phyloP scores from a whole-genome alignment of 2,888 invertebrate species.

The Diplazon laetatorius region DNA sequence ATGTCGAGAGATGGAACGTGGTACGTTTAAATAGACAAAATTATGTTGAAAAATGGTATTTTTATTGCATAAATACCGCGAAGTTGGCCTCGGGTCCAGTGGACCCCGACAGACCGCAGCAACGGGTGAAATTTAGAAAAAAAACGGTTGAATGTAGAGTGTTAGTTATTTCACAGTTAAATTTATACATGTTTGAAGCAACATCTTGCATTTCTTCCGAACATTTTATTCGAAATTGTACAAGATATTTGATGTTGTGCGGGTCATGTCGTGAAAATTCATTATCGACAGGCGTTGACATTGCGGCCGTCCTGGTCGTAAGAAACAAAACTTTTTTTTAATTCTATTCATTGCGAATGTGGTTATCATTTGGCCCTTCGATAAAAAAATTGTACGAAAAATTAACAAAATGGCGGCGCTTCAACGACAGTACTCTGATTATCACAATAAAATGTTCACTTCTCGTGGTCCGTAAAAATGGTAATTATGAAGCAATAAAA shows the following conservation, averaged over 20 bases:
- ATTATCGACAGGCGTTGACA: background rate
- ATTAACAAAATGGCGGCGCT: too few relatives aligned
- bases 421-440: background rate
- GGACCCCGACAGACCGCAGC: too few relatives aligned
- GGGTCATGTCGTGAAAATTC: background rate
- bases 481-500: slow-evolving; percentile 28
- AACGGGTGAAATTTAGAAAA: slow-evolving; percentile 72
- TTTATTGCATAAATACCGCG: too few relatives aligned
- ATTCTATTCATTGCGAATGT: too few relatives aligned
- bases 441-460: slow-evolving; percentile 1
- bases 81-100: too few relatives aligned
- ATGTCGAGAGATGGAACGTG: too few relatives aligned
- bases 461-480: slow-evolving; percentile 37
- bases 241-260: background rate
- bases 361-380: too few relatives aligned
- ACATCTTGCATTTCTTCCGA: background rate
- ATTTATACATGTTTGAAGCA: background rate
- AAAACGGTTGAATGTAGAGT: too few relatives aligned
- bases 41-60: too few relatives aligned
- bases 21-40: too few relatives aligned
- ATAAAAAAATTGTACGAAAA: too few relatives aligned
- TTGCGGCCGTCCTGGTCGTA: background rate
- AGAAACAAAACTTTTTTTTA: background rate
- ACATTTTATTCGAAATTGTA: background rate
- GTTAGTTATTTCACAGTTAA: background rate